phyloP scores from a whole-genome alignment of 2,888 invertebrate species.

The Criorhina ranunculi region DNA sequence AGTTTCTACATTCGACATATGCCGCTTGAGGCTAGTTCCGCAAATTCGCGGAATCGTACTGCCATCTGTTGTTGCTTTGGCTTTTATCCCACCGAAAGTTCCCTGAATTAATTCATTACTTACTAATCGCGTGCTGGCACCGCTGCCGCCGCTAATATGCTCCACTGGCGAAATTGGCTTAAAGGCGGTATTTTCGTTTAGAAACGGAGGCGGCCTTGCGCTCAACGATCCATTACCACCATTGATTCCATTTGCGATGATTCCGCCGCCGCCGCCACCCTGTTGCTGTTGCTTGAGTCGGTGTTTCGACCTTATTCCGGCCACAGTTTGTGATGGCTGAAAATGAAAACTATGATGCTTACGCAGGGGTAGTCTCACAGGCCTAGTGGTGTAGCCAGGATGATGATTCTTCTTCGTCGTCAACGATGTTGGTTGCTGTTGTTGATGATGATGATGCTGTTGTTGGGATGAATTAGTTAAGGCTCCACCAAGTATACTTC shows the following conservation, averaged over 20 bases:
- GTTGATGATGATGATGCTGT: slow-evolving; percentile 64
- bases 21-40: slow-evolving; percentile 79
- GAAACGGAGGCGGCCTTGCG: slow-evolving; percentile 79
- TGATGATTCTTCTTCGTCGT: slow-evolving; percentile 69
- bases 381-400: slow-evolving; percentile 79
- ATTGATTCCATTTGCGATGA: slow-evolving; percentile 22
- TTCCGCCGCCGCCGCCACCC: slow-evolving; percentile 20
- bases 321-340: slow-evolving; percentile 83
- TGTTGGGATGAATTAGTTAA: slow-evolving; percentile 77
- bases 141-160: slow-evolving; percentile 57
- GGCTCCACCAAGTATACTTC: slow-evolving; percentile 45
- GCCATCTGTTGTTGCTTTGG: slow-evolving; percentile 79
- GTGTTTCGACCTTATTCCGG: slow-evolving; percentile 78
- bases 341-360: slow-evolving; percentile 85
- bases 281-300: slow-evolving; percentile 66
- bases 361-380: slow-evolving; percentile 83
- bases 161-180: slow-evolving; percentile 83
- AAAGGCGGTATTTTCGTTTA: slow-evolving; percentile 83
- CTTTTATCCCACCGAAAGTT: slow-evolving; percentile 47
- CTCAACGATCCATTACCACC: slow-evolving; percentile 16
- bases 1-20: slow-evolving; percentile 78
- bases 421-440: slow-evolving; percentile 34
- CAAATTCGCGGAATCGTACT: slow-evolving; percentile 77
- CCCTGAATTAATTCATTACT: slow-evolving; percentile 63
- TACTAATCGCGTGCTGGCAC: slow-evolving; percentile 56